Percentiles rank a stretch among this genome's conserved stretches.
Evolutionary conservation across 2,797 vertebrate species (phyloP).

Genomic region (Sebastiscus albofasciatus): DNA sequence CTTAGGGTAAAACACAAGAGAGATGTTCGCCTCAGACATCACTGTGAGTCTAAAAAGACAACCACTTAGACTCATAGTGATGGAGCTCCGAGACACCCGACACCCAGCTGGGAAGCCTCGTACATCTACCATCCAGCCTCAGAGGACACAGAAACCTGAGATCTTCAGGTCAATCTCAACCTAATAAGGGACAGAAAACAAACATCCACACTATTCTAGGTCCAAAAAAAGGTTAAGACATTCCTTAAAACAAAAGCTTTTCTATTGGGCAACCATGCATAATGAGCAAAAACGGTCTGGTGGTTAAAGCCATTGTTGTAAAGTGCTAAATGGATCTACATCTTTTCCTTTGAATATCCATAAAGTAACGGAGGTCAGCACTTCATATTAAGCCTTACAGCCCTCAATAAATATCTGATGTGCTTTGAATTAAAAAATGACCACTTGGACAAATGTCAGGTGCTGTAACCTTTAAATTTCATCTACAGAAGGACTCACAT

Average conservation of each 20-base stretch:
- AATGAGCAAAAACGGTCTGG: neutral
- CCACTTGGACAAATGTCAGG: slow-evolving; percentile 43
- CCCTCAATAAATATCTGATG: slow-evolving; percentile 31
- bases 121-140: neutral
- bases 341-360: slow-evolving; percentile 11
- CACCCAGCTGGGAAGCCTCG: slow-evolving; percentile 7
- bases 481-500: slow-evolving; percentile 5
- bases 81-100: slow-evolving; percentile 9
- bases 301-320: neutral
- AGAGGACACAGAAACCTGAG: slow-evolving; percentile 16
- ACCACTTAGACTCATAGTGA: neutral
- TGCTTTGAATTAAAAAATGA: slow-evolving; percentile 41
- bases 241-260: neutral
- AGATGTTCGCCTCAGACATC: neutral
- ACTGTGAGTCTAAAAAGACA: neutral
- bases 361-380: slow-evolving; percentile 7
- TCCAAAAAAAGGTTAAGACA: neutral
- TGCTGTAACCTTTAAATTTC: slow-evolving; percentile 30
- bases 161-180: neutral
- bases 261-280: neutral
- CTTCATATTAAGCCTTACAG: slow-evolving; percentile 11
- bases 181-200: neutral
- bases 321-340: neutral
- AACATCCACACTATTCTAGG: neutral
- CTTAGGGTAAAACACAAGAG: neutral